Evolutionary conservation across 2,888 invertebrate species (phyloP).

Genomic region (Palloptera scutellata): DNA sequence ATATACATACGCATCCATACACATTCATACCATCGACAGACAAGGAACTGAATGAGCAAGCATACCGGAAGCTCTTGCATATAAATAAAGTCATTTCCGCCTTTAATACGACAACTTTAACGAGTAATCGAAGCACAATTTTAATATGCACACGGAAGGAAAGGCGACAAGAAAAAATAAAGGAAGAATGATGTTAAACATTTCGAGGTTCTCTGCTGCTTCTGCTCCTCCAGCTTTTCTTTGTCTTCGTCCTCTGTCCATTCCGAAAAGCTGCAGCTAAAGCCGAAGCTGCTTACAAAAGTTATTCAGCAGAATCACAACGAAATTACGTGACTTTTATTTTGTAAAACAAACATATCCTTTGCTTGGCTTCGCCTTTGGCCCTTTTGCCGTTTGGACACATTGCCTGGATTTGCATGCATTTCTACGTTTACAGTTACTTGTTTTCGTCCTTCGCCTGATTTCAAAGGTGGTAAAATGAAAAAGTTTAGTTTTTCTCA

Average conservation of each 20-base stretch:
- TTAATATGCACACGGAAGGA: not conserved
- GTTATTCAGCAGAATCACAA: not conserved
- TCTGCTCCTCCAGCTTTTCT: not conserved
- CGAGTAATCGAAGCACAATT: conserved; percentile 5
- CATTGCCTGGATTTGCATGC: conserved; percentile 13
- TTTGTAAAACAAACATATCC: not conserved
- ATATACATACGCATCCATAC: too few relatives aligned
- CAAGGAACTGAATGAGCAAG: not conserved
- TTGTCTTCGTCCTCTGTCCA: not conserved
- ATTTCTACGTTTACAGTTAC: not conserved
- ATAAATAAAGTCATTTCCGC: conserved; percentile 17
- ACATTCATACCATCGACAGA: too few relatives aligned
- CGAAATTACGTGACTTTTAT: conserved; percentile 15
- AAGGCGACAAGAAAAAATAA: not conserved
- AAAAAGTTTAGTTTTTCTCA: not conserved
- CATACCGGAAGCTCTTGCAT: not conserved
- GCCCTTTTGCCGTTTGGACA: not conserved
- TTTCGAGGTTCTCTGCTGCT: too few relatives aligned
- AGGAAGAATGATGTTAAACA: too few relatives aligned
- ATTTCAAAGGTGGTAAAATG: not conserved
- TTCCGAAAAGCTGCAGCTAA: not conserved
- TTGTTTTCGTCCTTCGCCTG: too few relatives aligned
- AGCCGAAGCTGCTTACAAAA: not conserved
- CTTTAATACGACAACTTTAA: conserved; percentile 6
- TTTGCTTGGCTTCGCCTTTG: not conserved